phyloP scores from a whole-genome alignment of 35 echinoderm and acorn worm genomes.

The Lytechinus variegatus region DNA sequence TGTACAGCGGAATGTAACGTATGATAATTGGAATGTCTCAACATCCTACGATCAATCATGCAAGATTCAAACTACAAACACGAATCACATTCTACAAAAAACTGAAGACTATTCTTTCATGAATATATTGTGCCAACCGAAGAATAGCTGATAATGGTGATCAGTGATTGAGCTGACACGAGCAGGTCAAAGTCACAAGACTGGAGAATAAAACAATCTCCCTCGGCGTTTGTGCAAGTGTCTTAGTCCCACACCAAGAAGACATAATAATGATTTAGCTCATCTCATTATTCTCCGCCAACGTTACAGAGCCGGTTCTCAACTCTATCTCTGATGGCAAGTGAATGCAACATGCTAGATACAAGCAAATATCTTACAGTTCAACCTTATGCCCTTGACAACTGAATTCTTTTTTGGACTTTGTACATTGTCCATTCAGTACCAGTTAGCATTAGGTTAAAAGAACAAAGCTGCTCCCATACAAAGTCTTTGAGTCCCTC shows the following conservation, averaged over 20 bases:
- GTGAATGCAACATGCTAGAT: not conserved
- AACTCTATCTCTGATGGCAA: not conserved
- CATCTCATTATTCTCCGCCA: no score
- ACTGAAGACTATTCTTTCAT: not conserved
- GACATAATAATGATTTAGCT: no score
- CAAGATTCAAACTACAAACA: not conserved
- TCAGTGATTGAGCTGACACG: no score
- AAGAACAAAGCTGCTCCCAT: not conserved
- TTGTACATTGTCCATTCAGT: no score
- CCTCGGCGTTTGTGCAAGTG: no score
- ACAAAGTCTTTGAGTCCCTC: not conserved
- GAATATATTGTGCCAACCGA: not conserved
- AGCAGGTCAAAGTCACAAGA: no score
- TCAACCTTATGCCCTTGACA: not conserved
- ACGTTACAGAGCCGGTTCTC: no score
- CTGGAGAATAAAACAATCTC: no score
- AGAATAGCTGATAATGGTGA: not conserved
- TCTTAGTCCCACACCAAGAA: no score
- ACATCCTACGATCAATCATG: not conserved
- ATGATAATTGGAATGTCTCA: not conserved
- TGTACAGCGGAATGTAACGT: not conserved
- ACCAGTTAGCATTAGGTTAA: not conserved
- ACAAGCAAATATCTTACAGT: not conserved
- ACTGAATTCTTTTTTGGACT: not conserved
- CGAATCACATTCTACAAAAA: not conserved